These are phyloP conservation scores for Drosophila atripex DNA, from an alignment of 2,888 invertebrate genomes.

Conservation along the genomic window DNA sequence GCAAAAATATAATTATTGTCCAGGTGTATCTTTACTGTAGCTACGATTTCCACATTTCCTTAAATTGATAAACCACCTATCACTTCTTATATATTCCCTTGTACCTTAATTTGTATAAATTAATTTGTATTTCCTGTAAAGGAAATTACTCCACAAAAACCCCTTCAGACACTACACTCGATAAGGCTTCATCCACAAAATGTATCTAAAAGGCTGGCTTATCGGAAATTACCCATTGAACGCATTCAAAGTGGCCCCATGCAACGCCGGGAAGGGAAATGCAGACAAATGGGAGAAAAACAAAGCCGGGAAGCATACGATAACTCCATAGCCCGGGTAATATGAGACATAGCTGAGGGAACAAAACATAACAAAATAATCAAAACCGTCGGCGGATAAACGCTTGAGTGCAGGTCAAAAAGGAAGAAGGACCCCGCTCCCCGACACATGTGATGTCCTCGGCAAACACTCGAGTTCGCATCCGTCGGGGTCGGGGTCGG, in stretches of 20 bases:
- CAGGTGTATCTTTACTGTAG: too few relatives aligned
- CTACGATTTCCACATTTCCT: background rate
- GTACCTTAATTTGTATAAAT: background rate
- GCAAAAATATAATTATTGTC: too few relatives aligned
- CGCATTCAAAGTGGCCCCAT: slow-evolving; percentile 28
- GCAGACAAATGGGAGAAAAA: slow-evolving; percentile 13
- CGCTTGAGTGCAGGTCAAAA: slow-evolving; percentile 45
- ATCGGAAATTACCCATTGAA: slow-evolving; percentile 34
- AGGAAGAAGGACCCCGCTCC: slow-evolving; percentile 25
- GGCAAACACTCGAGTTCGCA: slow-evolving; percentile 26
- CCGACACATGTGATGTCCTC: slow-evolving; percentile 13
- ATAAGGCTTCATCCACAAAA: slow-evolving; percentile 22
- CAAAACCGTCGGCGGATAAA: slow-evolving; percentile 34
- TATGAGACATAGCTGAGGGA: slow-evolving; percentile 33
- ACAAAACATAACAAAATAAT: slow-evolving; percentile 29
- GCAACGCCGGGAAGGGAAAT: slow-evolving; percentile 19
- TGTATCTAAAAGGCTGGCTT: slow-evolving; percentile 8
- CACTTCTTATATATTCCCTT: background rate
- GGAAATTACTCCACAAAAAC: background rate
- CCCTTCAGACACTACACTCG: background rate
- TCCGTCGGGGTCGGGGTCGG: slow-evolving; percentile 11
- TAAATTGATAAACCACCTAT: background rate
- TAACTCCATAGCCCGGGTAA: slow-evolving; percentile 26
- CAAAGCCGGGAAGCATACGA: slow-evolving; percentile 3
- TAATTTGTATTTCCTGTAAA: background rate